A percentile compares a stretch with the other conserved stretches of the same genome.
Conservation (phyloP, 2,113 vertebrate species). For the Saiga tatarica region DNA sequence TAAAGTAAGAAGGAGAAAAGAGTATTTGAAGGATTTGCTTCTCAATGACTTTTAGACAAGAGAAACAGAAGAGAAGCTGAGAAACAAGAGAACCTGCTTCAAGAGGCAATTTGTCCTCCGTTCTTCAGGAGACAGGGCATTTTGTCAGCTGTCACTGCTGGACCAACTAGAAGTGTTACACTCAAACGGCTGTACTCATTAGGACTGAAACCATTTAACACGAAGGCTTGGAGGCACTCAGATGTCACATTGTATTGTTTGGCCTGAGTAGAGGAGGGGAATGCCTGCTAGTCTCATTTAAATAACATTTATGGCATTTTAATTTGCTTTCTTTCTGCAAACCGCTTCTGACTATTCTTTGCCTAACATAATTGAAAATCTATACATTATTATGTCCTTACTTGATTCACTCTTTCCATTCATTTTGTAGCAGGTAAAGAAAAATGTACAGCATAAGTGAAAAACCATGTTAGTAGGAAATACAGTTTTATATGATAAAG, state of each 20-base stretch:
- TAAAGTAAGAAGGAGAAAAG: not conserved
- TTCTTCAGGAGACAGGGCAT: not conserved
- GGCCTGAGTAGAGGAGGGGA: constrained; percentile 59
- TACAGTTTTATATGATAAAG: constrained; percentile 10
- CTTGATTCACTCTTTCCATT: not conserved
- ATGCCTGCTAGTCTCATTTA: constrained; percentile 65
- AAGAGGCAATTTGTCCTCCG: not conserved
- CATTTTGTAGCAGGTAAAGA: not conserved
- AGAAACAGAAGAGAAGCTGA: constrained; percentile 8
- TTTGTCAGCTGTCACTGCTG: constrained; percentile 59
- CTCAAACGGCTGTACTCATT: constrained; percentile 57
- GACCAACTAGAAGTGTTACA: constrained; percentile 26
- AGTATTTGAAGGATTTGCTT: not conserved
- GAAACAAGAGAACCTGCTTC: constrained; percentile 38
- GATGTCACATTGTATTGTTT: constrained; percentile 63
- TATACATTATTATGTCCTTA: not conserved
- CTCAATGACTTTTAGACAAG: not conserved
- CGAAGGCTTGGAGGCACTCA: constrained; percentile 61
- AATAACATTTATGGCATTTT: constrained; percentile 63
- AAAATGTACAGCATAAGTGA: not conserved
- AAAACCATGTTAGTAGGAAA: constrained; percentile 32
- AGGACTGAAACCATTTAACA: constrained; percentile 70
- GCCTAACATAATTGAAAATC: constrained; percentile 37
- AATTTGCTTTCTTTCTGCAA: constrained; percentile 8
- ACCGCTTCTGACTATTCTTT: constrained; percentile 47